Percentiles rank a stretch among this genome's conserved stretches.
These are phyloP conservation scores for Epinotia nisella DNA, from an alignment of 2,888 invertebrate species.

Conservation along the genomic window DNA sequence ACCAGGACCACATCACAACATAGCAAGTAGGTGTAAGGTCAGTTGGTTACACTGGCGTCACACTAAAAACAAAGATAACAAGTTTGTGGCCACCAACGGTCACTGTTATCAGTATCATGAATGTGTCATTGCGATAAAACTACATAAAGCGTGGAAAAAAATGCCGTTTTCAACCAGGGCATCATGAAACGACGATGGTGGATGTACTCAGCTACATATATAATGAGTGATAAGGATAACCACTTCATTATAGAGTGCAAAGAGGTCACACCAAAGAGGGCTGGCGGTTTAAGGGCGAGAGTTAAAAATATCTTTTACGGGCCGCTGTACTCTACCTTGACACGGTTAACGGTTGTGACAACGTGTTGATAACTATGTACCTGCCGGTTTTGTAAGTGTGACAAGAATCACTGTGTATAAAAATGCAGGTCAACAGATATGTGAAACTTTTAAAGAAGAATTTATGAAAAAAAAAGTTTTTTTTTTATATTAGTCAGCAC, in stretches of 20 bases:
- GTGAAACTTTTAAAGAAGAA: too few species aligned
- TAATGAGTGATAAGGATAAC: constrained; percentile 12
- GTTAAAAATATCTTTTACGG: constrained; percentile 25
- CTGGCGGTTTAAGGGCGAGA: constrained; percentile 9
- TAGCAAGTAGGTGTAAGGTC: not conserved
- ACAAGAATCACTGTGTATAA: not conserved
- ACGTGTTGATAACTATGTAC: not conserved
- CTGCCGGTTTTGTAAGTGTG: too few species aligned
- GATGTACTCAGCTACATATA: not conserved
- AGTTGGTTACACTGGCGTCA: not conserved
- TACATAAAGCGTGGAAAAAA: not conserved
- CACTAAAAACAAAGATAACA: not conserved
- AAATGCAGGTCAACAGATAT: too few species aligned
- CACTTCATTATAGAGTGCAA: constrained; percentile 13
- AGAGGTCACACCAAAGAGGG: constrained; percentile 17
- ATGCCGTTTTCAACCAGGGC: not conserved
- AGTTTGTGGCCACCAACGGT: not conserved
- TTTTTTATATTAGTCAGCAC: too few species aligned
- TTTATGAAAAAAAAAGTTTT: too few species aligned
- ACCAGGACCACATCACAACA: not conserved
- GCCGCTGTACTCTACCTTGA: constrained; percentile 2
- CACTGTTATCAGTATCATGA: not conserved
- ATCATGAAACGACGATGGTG: not conserved
- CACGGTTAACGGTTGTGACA: constrained; percentile 8
- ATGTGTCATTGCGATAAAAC: constrained; percentile 1